phyloP scores from a whole-genome alignment of 1,140 invertebrate genomes.

The Leptinotarsa undecemlineata region DNA sequence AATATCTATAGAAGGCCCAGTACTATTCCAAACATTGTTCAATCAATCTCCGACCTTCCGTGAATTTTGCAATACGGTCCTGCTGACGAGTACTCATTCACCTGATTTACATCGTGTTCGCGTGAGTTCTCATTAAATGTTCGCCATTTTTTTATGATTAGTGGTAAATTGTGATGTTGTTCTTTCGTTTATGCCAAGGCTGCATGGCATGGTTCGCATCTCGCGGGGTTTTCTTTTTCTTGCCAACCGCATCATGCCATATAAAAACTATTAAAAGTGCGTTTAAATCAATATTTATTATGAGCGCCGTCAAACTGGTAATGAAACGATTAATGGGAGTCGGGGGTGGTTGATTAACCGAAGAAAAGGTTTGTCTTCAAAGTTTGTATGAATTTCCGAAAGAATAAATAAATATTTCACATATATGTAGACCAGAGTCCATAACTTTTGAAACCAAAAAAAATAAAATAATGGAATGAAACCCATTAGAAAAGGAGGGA shows the following conservation, averaged over 20 bases:
- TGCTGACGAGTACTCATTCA: constrained; percentile 5
- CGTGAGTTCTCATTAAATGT: constrained; percentile 30
- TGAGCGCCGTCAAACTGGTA: not conserved
- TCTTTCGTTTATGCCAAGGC: not conserved
- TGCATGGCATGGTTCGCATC: not conserved
- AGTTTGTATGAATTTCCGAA: no score
- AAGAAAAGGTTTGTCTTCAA: not conserved
- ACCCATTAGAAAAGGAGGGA: no score
- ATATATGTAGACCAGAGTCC: no score
- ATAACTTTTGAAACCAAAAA: no score
- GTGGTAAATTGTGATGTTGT: constrained; percentile 19
- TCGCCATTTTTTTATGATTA: constrained; percentile 24
- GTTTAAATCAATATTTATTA: constrained; percentile 2
- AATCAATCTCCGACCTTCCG: no score
- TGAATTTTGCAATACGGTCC: no score
- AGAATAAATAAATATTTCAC: no score
- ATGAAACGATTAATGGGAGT: constrained; percentile 10
- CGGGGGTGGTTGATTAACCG: not conserved
- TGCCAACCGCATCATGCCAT: not conserved
- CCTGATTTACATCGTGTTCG: constrained; percentile 33
- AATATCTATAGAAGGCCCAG: no score
- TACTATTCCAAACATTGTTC: no score
- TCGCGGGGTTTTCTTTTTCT: not conserved
- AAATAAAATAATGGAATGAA: no score
- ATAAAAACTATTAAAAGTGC: not conserved